Base-by-base conservation (phyloP, 2,888 invertebrate genomes). In the Acanthococcus lagerstroemiae region DNA sequence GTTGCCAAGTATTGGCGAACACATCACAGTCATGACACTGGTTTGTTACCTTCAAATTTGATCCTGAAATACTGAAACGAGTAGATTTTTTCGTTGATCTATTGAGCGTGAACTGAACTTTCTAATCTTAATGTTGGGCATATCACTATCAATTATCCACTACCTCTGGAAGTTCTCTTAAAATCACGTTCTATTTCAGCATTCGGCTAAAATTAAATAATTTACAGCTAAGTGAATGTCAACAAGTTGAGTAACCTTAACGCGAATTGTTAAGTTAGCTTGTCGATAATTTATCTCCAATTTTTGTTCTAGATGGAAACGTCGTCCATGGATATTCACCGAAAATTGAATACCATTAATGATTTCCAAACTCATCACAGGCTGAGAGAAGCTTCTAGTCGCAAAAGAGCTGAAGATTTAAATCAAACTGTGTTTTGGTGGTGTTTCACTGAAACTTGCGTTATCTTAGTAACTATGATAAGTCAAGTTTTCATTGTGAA, bases 281-380 rank as follows among this genome's bases (percentile, higher is more conserved):
- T n/a, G n/a, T n/a, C 37, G n/a, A 37, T 15, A 37, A 37, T 15
- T 37, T 3, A n/a, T 3, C 3, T 37, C n/a, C 1, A 37, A 37
- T n/a, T 27, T 71, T 80, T 81, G 71, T n/a, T n/a, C n/a, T 76
- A 94, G 93, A 85, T 97, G 86, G 96, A 97, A 78, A 83, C 91
- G 4, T 90, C 93, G 9, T 86, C 93, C 4, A 87, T 89, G 75
- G 87, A 87, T 75, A 87, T 95, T 70, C 95, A 96, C 76, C 90
- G 91, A 75, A 86, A 88, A 68, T 79, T 96, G 56, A 90, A 88
- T 73, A 85, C 83, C 70, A 88, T 96, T 65, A 81, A 94, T 69
- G 97, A 99, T 77, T 90, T 90, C 74, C 97, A 99, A 80, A 99
- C 97, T 4, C 96, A 97, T 78, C 95, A 97, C 78, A 83, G 95